phyloP scores from a whole-genome alignment of 1,140 invertebrate species.

The Pollicipes pollicipes region DNA sequence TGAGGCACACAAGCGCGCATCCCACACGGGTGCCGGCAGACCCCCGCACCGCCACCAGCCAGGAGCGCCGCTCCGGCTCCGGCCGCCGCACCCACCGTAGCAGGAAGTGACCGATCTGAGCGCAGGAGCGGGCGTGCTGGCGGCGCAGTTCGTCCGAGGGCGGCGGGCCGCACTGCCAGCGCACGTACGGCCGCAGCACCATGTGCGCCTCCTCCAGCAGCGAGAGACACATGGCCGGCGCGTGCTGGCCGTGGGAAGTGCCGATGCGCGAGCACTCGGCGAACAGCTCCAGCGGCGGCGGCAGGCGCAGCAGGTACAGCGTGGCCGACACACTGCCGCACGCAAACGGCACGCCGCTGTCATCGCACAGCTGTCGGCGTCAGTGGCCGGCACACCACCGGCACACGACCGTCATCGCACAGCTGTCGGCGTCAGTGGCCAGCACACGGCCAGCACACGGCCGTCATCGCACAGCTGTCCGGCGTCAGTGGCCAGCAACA shows the following conservation, averaged over 20 bases:
- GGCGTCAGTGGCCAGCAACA: no score
- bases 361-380: no score
- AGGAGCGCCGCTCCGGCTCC: no score
- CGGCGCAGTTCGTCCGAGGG: background rate
- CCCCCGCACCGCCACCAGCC: no score
- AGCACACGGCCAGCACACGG: no score
- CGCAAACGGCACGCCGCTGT: no score
- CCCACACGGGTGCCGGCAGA: no score
- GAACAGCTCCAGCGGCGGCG: constrained; percentile 23
- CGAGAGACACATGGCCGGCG: constrained; percentile 41
- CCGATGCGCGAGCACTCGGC: constrained; percentile 18
- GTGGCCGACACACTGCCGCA: background rate
- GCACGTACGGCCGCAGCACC: constrained; percentile 31
- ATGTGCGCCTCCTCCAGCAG: constrained; percentile 45
- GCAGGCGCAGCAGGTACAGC: constrained; percentile 20
- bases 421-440: no score
- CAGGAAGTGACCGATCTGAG: background rate
- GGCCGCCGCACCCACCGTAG: background rate
- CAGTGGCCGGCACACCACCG: no score
- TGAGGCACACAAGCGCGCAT: no score
- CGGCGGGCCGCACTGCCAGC: background rate
- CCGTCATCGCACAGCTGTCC: no score
- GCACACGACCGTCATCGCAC: no score
- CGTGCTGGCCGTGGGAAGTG: constrained; percentile 15
- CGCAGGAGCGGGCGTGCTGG: background rate